Conservation (phyloP, 2,888 invertebrate genomes). For the Lepetodrilus schrolli region DNA sequence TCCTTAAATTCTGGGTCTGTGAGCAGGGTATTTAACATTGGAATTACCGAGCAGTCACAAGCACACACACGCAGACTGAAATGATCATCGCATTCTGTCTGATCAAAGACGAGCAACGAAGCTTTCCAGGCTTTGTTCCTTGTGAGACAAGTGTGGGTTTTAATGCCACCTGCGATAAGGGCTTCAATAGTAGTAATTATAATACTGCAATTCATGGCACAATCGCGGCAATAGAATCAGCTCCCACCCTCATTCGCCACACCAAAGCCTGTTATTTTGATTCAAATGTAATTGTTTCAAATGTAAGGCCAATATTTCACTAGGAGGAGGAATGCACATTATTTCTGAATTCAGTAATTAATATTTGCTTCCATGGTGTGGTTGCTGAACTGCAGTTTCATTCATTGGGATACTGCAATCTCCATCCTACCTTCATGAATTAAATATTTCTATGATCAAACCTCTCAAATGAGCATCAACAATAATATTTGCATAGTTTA, state of each 20-base stretch:
- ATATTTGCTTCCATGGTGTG: slow-evolving; percentile 14
- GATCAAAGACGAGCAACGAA: slow-evolving; percentile 5
- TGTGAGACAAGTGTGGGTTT: background rate
- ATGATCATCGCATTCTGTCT: background rate
- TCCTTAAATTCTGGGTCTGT: background rate
- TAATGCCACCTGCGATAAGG: slow-evolving; percentile 26
- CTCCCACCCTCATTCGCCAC: background rate
- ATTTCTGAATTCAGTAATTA: slow-evolving; percentile 19
- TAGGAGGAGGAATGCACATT: background rate
- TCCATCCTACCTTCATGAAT: background rate
- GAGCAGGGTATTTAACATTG: slow-evolving; percentile 2
- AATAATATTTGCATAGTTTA: background rate
- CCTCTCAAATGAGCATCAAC: background rate
- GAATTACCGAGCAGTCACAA: background rate
- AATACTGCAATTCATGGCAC: background rate
- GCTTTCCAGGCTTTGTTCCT: slow-evolving; percentile 4
- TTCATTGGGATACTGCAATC: background rate
- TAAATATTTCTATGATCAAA: background rate
- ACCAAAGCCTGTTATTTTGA: background rate
- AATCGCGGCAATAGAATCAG: background rate
- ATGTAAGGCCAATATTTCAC: background rate
- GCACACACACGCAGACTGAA: background rate
- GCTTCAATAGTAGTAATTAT: background rate
- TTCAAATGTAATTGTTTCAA: background rate
- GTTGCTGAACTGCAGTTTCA: background rate